phyloP scores from a whole-genome alignment of 1,140 invertebrate genomes.

The Temnothorax curvispinosus region DNA sequence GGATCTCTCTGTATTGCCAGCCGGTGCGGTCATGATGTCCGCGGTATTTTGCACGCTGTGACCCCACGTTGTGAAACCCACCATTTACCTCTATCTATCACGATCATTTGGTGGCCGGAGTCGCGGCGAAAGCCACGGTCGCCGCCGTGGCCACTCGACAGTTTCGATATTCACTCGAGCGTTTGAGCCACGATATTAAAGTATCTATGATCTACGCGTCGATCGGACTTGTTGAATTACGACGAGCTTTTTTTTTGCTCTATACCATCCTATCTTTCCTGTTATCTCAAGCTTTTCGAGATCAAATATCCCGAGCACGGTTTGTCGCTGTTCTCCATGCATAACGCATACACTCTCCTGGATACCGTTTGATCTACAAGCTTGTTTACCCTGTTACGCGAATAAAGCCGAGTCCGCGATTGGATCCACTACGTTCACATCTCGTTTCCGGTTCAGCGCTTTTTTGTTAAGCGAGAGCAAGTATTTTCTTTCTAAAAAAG shows the following conservation, averaged over 20 bases:
- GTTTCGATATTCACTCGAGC: conserved; percentile 42
- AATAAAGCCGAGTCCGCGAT: conserved; percentile 62
- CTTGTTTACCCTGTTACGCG: conserved; percentile 63
- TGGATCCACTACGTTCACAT: conserved; percentile 20
- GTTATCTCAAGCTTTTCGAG: conserved; percentile 12
- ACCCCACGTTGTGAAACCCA: conserved; percentile 31
- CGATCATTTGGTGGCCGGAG: conserved; percentile 43
- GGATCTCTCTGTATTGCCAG: conserved; percentile 72
- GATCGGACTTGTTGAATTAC: neutral
- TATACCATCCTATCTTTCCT: neutral
- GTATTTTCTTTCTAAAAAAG: conserved; percentile 39
- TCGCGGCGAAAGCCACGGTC: conserved; percentile 16
- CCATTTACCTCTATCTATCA: conserved; percentile 51
- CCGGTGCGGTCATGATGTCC: conserved; percentile 54
- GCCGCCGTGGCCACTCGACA: neutral
- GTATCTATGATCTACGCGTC: neutral
- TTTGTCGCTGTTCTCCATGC: conserved; percentile 18
- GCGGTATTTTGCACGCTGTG: conserved; percentile 75
- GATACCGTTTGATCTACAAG: conserved; percentile 63
- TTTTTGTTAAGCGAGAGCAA: conserved; percentile 61
- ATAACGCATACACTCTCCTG: conserved; percentile 18
- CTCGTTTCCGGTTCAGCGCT: conserved; percentile 42
- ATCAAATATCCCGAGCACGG: conserved; percentile 17
- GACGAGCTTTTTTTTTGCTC: neutral
- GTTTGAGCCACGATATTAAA: conserved; percentile 4